A percentile compares a stretch with the other conserved stretches of the same genome.
Evolutionary conservation across 2,888 invertebrate species (phyloP).

Genomic region (Trisateles emortualis): DNA sequence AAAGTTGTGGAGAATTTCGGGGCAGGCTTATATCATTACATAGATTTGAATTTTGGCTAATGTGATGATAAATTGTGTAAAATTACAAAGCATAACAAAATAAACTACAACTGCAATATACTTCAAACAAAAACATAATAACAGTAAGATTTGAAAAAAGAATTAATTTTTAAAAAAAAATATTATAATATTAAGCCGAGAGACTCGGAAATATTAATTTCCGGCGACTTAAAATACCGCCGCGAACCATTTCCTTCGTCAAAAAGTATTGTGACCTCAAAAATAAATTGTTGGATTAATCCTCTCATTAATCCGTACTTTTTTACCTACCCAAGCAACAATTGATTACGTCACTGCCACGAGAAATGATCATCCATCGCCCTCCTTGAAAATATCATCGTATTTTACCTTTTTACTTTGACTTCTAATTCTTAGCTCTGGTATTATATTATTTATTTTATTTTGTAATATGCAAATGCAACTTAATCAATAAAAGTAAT

Average conservation of each 20-base stretch:
- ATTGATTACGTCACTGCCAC: conserved; percentile 39
- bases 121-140: conserved; percentile 23
- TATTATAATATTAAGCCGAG: conserved; percentile 36
- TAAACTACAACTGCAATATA: conserved; percentile 22
- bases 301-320: conserved; percentile 49
- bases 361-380: conserved; percentile 36
- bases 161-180: conserved; percentile 42
- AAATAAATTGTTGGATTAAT: conserved; percentile 51
- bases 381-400: conserved; percentile 25
- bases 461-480: no score
- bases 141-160: conserved; percentile 28
- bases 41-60: no score
- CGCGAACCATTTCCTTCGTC: conserved; percentile 48
- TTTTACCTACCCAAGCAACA: conserved; percentile 26
- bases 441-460: background rate
- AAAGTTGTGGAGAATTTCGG: no score
- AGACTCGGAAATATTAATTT: conserved; percentile 59
- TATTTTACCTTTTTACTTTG: conserved; percentile 16
- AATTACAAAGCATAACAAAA: background rate
- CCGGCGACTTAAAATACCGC: conserved; percentile 54
- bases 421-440: background rate
- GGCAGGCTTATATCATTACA: no score
- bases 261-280: conserved; percentile 50
- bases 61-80: no score
- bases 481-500: no score